Evolutionary conservation across 2,888 invertebrate genomes (phyloP).

Genomic region (Pseudococcus jackbeardsleyi): DNA sequence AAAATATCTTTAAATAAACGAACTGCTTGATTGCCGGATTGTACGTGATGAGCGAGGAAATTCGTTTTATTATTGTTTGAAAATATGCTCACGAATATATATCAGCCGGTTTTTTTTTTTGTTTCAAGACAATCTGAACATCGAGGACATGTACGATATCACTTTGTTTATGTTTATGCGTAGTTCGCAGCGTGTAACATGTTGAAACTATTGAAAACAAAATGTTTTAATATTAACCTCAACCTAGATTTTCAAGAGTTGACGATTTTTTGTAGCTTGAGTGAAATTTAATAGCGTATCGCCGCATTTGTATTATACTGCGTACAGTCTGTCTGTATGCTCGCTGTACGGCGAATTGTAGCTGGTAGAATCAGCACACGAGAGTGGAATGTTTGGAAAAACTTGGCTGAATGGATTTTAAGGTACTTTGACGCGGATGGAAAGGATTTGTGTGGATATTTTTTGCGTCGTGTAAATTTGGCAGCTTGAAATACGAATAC

Average conservation of each 20-base stretch:
- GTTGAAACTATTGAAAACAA: conserved; percentile 38
- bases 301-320: background rate
- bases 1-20: conserved; percentile 11
- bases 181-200: conserved; percentile 17
- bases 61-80: background rate
- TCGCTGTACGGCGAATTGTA: background rate
- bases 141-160: conserved; percentile 21
- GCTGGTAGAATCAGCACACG: background rate
- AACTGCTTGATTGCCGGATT: conserved; percentile 2
- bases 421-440: background rate
- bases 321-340: too few species aligned
- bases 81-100: conserved; percentile 8
- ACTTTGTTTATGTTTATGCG: background rate
- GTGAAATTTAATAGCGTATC: conserved; percentile 12
- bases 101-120: background rate
- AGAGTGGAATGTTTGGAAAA: background rate
- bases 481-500: background rate
- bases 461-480: background rate
- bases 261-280: conserved; percentile 18
- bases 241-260: background rate
- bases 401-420: background rate
- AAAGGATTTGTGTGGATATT: background rate
- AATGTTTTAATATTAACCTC: conserved; percentile 32
- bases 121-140: background rate
- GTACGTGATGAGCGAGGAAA: conserved; percentile 6